Evolutionary conservation across 2,888 invertebrate species (phyloP), one percentile per base, ranked within the genome.

Genomic region (Neria commutata): DNA sequence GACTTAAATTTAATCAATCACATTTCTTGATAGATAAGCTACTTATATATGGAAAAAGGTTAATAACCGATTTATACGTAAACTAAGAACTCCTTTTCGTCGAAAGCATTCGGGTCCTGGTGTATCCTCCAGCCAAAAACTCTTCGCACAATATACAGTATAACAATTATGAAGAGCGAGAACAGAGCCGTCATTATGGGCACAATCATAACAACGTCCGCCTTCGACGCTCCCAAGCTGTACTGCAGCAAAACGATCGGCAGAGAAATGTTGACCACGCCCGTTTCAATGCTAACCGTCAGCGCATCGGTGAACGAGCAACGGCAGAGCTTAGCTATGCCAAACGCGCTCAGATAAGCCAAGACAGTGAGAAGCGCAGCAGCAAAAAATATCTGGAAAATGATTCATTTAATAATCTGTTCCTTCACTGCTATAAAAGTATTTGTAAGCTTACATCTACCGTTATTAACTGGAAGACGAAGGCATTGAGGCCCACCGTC

Each of bases 261-360:
- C 63, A 95, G 89, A 48, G 93, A 94, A 1, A 94, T 94, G 83
- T 95, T 95, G 80, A 95, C 92, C 33, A 95, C 88, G 54, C 95
- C 92, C 1, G 92, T 91, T 83, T 95, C 95, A 51, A 95, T 89
- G 46, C 91, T 88, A 71, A 95, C 92, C 5, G 95, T 93, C 33
- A 91, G 82, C 11, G 87, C 83, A 76, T 94, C 91, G 6, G 85
- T 79, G n/a, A n/a, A n/a, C 54, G 84, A 80, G 1, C 87, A 82
- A 73, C 89, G 90, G 19, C 84, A 83, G 14, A 86, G 83, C 29
- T 83, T 78, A 0, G 91, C 87, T 1, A 86, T 67, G 1, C 84
- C 17, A 70, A 86, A 88, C 0, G 92, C 92, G 47, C 86, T 81
- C 8, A 84, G 23, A 78, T 91, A 94, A 0, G 94, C 94, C 23